Conservation (phyloP, 2,113 vertebrate genomes). For the Ptilorrhoa leucosticta region DNA sequence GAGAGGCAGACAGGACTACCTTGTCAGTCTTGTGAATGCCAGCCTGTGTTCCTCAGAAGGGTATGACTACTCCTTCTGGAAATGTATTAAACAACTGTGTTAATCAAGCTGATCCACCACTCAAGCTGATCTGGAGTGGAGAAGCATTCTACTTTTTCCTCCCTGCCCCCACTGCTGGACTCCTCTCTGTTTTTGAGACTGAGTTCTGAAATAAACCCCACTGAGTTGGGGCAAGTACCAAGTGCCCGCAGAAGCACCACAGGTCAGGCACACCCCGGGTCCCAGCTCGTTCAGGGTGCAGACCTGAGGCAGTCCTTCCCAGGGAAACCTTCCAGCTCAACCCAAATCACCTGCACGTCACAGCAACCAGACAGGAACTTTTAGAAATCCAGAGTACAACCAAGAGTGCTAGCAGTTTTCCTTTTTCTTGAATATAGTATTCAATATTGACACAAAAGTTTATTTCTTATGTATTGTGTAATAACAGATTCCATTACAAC, state of each 20-base stretch:
- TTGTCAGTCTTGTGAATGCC: neutral
- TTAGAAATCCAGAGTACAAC: neutral
- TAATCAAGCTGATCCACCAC: neutral
- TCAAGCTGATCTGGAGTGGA: neutral
- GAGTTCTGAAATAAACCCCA: neutral
- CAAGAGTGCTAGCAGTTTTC: neutral
- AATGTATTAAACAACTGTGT: neutral
- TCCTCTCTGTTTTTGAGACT: neutral
- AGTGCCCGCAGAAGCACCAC: neutral
- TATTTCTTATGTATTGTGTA: neutral
- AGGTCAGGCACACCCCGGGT: accelerated
- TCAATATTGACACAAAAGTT: neutral
- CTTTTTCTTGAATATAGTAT: neutral
- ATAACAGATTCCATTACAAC: neutral
- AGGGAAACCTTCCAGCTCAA: neutral
- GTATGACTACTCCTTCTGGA: neutral
- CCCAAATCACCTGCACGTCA: accelerated
- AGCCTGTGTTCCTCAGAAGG: neutral
- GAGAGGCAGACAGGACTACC: neutral
- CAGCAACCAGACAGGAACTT: accelerated
- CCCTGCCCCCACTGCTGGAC: accelerated
- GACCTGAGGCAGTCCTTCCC: neutral
- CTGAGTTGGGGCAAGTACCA: accelerated
- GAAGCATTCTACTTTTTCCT: neutral
- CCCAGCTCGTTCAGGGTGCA: accelerated